Evolutionary conservation across 2,888 invertebrate species (phyloP), one percentile per base, ranked within the genome.

Genomic region (Tenthredo notha): DNA sequence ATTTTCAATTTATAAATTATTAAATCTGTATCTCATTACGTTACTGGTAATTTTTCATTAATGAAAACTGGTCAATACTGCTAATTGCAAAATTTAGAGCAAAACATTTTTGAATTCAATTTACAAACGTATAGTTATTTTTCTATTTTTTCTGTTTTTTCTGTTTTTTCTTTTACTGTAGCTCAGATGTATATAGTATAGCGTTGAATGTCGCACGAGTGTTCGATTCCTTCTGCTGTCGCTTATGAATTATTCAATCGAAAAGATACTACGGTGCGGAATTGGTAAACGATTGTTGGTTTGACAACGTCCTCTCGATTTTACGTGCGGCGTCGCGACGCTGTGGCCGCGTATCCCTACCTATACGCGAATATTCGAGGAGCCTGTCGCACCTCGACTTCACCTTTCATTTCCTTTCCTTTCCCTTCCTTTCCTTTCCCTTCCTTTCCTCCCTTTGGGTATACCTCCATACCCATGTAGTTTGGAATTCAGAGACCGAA

Each of bases 191-290:
- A 29, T 29, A 33, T 12, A 65, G 40, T 5, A 65, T 65, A 33
- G 50, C 18, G 18, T 50, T 18, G 50, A 50, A 50, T 50, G 18
- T 50, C 4, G 50, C 50, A 5, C 4, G 12, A 65, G 65, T 18
- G 1, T 72, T 21, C 50, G 25, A 25, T 7, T 5, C n/a, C 54
- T 25, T 21, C 50, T 12, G 50, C 50, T 21, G 40, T 43, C 15
- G 21, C 50, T 40, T 40, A 80, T 80, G 80, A 80, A 80, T 80
- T 80, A 80, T 80, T 80, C 80, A 80, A 80, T 80, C 61, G 58
- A 61, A 80, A 80, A 40, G 61, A 80, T 50, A 77, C 40, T 10
- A 77, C 12, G 80, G 12, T 65, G 21, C n/a, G 40, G 43, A 80
- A 80, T 80, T 80, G 37, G 65, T 80, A 65, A 54, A 25, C 80